Evolutionary conservation across 1,140 invertebrate genomes (phyloP), one percentile per base, ranked within the genome.

Genomic region (Chlorops oryzae): DNA sequence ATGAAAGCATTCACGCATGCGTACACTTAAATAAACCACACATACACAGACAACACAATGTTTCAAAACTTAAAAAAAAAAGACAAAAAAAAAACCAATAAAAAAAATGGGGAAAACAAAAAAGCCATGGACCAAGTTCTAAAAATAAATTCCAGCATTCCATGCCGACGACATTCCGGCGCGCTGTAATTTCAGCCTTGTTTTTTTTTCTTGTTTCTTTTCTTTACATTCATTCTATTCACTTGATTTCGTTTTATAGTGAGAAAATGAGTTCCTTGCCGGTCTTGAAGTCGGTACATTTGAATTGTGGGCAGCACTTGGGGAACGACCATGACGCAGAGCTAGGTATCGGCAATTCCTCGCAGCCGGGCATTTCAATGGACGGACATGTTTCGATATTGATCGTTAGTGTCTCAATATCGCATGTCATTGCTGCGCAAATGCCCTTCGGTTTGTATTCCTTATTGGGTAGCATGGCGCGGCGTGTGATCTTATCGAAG

Each of bases 401-500:
- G 50, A 70, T 70, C 46, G 64, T 59, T 44, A 57, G 62, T 27
- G 59, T 50, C 46, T 61, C 55, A 47, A 70, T 62, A 56, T 64
- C 63, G 61, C 66, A 70, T 51, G 62, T 70, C 62, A 70, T 65
- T n/a, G 61, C 56, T 22, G 66, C 66, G 27, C 66, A 70, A 50
- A 70, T 65, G 59, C 66, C 66, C 58, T 70, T 70, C 57, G 66
- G 66, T 54, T 57, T 67, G 60, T 70, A 70, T 39, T 70, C 66
- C 63, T 70, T 70, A 51, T 62, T 54, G 47, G 66, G 66, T 43
- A 70, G 56, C 61, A 70, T 61, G 47, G 61, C 57, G 45, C 63
- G 65, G 41, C 61, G 57, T 45, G 66, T 70, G 38, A 70, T 52
- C 58, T 70, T 70, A 52, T 70, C 66, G 59, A 55, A 70, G 56